Conservation (phyloP, 2,113 vertebrate genomes). For the Gobiocypris rarus region DNA sequence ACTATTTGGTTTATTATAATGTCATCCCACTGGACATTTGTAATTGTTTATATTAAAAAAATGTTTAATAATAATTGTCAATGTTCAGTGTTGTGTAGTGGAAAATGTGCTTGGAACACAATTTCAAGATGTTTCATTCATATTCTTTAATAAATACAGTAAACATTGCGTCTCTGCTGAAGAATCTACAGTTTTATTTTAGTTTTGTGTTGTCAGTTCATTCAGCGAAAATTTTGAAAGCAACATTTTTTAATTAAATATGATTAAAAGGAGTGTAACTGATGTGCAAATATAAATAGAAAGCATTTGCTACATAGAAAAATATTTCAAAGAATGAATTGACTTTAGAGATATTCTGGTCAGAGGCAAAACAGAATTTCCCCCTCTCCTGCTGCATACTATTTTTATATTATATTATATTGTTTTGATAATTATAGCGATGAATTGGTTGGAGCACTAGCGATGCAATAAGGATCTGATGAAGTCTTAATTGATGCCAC, state of each 20-base stretch:
- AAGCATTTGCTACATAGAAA: background rate
- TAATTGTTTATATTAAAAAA: too few species aligned
- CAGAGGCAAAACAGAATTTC: background rate
- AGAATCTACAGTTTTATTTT: background rate
- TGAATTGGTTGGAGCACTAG: background rate
- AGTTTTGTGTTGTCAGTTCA: constrained; percentile 4
- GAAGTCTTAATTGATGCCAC: background rate
- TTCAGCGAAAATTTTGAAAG: background rate
- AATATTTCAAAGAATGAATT: background rate
- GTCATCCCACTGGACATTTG: too few species aligned
- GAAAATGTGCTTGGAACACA: background rate
- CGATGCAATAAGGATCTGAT: background rate
- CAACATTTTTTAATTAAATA: background rate
- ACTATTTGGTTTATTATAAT: too few species aligned
- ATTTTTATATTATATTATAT: too few species aligned
- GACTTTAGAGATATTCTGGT: background rate
- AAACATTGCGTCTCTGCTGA: constrained; percentile 9
- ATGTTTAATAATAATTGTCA: too few species aligned
- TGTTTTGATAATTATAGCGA: background rate
- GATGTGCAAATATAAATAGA: background rate
- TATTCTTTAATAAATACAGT: constrained; percentile 4
- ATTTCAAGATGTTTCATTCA: background rate
- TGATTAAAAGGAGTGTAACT: background rate
- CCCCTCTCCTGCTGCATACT: background rate
- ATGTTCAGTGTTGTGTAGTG: background rate